Evolutionary conservation across 64 coral and sea anemone genomes (phyloP).

Genomic region (Hydrozoanthus tunicans): DNA sequence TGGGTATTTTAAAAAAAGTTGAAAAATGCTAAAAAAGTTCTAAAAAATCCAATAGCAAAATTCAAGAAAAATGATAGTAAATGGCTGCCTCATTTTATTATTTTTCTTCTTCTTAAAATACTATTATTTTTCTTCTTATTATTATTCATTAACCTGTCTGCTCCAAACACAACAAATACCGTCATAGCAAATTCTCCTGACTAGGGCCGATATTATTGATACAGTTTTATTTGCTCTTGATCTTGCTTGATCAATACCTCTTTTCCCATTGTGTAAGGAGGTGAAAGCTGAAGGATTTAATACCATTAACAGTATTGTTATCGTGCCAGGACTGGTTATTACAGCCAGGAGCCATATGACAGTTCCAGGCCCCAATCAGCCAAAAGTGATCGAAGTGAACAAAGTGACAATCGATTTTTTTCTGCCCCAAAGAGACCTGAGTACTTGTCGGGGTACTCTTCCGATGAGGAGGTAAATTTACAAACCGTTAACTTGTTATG

Average conservation of each 20-base stretch:
- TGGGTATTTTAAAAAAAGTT: too few species aligned
- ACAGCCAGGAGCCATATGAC: constrained; percentile 53
- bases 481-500: neutral
- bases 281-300: neutral
- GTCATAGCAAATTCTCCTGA: too few species aligned
- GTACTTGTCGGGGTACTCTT: constrained; percentile 65
- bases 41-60: too few species aligned
- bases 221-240: too few species aligned
- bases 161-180: too few species aligned
- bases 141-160: too few species aligned
- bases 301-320: neutral
- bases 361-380: constrained; percentile 74
- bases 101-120: too few species aligned
- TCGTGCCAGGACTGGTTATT: constrained; percentile 49
- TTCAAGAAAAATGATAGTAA: too few species aligned
- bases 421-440: constrained; percentile 36
- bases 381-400: constrained; percentile 61
- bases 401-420: constrained; percentile 59
- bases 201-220: too few species aligned
- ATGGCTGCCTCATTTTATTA: too few species aligned
- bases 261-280: neutral
- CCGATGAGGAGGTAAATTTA: constrained; percentile 64
- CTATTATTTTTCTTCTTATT: too few species aligned
- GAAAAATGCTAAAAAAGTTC: too few species aligned
- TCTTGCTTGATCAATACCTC: neutral